Evolutionary conservation across 1,140 invertebrate genomes (phyloP).

Genomic region (Zaprionus gabonicus): DNA sequence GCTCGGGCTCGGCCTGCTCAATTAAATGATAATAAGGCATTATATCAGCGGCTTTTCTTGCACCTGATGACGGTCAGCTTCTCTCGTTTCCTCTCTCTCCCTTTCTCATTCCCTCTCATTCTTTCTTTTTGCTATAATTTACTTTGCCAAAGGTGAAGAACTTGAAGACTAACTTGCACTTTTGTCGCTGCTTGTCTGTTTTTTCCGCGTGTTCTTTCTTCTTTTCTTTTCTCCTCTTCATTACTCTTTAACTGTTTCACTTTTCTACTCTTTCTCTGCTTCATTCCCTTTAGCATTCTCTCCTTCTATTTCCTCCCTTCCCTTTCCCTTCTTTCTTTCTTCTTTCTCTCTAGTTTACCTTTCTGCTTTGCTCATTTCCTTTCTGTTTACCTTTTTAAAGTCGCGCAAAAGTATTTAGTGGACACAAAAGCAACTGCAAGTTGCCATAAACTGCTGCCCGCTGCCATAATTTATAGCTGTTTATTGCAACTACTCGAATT

Average conservation of each 20-base stretch:
- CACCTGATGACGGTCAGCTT: constrained; percentile 19
- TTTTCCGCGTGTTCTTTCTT: neutral
- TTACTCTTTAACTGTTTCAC: neutral
- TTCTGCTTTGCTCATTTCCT: too few relatives aligned
- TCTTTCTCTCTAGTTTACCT: too few relatives aligned
- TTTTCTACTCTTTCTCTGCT: neutral
- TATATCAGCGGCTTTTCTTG: constrained; percentile 43
- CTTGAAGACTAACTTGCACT: neutral
- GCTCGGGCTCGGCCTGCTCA: constrained; percentile 34
- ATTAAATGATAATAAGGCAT: constrained; percentile 63
- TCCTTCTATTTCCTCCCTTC: too few relatives aligned
- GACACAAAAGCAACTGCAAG: neutral
- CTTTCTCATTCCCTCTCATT: neutral
- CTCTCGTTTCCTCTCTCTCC: neutral
- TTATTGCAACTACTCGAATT: neutral
- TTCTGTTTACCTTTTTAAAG: neutral
- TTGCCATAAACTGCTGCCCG: neutral
- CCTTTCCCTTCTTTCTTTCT: neutral
- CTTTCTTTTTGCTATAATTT: neutral
- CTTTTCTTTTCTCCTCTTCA: neutral
- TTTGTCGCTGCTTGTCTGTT: neutral
- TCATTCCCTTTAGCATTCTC: neutral
- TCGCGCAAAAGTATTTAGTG: constrained; percentile 12
- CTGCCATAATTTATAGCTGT: neutral
- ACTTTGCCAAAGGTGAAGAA: neutral